Percentiles rank a stretch among this genome's conserved stretches.
Evolutionary conservation across 1,140 invertebrate genomes (phyloP).

Genomic region (Aethina tumida): DNA sequence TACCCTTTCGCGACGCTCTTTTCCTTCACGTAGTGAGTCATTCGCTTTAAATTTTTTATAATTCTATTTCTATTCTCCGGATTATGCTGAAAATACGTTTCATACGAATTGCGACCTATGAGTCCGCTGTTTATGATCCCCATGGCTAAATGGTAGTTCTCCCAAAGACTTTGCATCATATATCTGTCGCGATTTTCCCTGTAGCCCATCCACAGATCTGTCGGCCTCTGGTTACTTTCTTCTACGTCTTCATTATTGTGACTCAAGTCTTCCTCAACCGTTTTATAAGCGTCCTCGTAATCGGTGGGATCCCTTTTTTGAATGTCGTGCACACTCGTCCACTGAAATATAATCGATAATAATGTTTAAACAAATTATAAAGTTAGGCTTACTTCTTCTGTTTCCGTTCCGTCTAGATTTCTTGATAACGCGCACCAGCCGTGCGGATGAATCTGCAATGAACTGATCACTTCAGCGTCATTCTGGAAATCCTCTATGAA

Average conservation of each 20-base stretch:
- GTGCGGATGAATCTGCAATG: constrained; percentile 83
- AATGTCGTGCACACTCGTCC: constrained; percentile 90
- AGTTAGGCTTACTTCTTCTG: constrained; percentile 59
- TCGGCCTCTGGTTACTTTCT: constrained; percentile 16
- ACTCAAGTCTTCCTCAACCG: constrained; percentile 22
- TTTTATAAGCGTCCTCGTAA: constrained; percentile 31
- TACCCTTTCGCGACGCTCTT: constrained; percentile 81
- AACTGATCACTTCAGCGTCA: constrained; percentile 83
- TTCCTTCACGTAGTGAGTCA: constrained; percentile 79
- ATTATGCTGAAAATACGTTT: constrained; percentile 21
- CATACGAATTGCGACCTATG: constrained; percentile 20
- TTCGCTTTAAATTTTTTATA: constrained; percentile 56
- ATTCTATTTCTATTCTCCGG: constrained; percentile 27
- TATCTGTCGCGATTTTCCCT: constrained; percentile 11
- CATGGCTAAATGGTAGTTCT: constrained; percentile 16
- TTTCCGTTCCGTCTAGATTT: constrained; percentile 77
- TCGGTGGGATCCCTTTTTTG: constrained; percentile 52
- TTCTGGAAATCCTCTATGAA: constrained; percentile 87
- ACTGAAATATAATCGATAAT: constrained; percentile 49
- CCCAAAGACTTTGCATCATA: constrained; percentile 6
- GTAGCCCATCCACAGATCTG: constrained; percentile 32
- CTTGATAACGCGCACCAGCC: constrained; percentile 82
- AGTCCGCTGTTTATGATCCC: constrained; percentile 28
- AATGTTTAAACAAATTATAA: neutral
- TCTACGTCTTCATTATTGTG: constrained; percentile 24